Percentiles rank a stretch among this genome's conserved stretches.
Conservation (phyloP, 2,797 vertebrate genomes). For the Champsocephalus gunnari region DNA sequence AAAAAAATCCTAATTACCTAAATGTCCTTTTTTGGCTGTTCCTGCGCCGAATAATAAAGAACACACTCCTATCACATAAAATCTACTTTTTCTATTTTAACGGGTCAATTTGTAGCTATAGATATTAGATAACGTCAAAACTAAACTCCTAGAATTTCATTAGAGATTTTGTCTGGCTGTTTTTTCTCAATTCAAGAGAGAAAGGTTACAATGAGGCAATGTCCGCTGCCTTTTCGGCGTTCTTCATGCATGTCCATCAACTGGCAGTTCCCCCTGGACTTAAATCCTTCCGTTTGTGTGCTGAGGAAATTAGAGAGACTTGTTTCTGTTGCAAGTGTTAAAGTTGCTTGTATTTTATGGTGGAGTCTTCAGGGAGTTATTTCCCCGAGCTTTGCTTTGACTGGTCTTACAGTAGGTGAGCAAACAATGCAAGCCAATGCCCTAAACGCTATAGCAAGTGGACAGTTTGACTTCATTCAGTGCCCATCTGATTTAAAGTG, state of each 20-base stretch:
- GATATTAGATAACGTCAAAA: not conserved
- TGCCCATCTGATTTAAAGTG: conserved; percentile 31
- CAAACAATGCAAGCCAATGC: conserved; percentile 4
- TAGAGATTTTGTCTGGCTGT: not conserved
- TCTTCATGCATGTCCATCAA: not conserved
- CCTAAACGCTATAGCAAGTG: not conserved
- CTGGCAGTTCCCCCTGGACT: not conserved
- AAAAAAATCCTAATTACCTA: not conserved
- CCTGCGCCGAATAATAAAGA: not conserved
- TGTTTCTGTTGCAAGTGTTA: not conserved
- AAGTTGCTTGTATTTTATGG: not conserved
- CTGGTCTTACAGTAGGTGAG: conserved; percentile 24
- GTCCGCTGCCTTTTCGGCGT: not conserved
- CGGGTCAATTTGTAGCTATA: not conserved
- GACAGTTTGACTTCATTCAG: conserved; percentile 20
- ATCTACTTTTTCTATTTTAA: not conserved
- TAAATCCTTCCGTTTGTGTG: not conserved
- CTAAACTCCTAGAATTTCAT: not conserved
- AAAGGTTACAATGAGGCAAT: not conserved
- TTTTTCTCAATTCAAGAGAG: not conserved
- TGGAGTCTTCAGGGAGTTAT: not conserved
- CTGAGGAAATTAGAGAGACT: not conserved
- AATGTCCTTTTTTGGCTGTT: not conserved
- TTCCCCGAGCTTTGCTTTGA: not conserved
- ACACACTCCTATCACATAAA: not conserved